phyloP scores from a whole-genome alignment of 2,113 vertebrate genomes.

The Ictalurus furcatus region DNA sequence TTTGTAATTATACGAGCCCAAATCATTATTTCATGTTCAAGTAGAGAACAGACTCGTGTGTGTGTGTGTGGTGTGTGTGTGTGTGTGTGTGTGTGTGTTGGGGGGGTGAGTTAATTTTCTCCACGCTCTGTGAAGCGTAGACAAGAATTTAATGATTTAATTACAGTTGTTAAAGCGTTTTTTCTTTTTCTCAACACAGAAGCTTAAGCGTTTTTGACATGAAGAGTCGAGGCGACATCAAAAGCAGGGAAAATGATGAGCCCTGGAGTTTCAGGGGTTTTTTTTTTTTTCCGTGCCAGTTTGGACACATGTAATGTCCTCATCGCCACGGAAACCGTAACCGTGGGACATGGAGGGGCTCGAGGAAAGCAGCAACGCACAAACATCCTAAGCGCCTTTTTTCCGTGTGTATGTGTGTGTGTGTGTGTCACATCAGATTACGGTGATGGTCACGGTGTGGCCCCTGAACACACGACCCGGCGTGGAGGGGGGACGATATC shows the following conservation, averaged over 20 bases:
- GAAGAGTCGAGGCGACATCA: conserved; percentile 94
- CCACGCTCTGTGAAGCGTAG: conserved; percentile 98
- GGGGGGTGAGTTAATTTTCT: conserved; percentile 98
- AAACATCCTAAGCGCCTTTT: conserved; percentile 98
- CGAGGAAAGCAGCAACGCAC: conserved; percentile 99
- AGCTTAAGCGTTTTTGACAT: conserved; percentile 99
- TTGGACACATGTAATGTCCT: conserved; percentile 87
- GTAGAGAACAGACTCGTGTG: conserved; percentile 84
- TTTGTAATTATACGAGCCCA: conserved; percentile 99
- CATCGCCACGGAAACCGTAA: conserved; percentile 95
- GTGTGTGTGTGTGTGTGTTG: conserved; percentile 63
- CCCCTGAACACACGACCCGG: conserved; percentile 73
- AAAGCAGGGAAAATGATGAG: conserved; percentile 97
- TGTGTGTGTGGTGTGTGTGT: conserved; percentile 12
- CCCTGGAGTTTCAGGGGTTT: conserved; percentile 77
- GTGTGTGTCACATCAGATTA: conserved; percentile 98
- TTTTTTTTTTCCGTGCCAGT: conserved; percentile 79
- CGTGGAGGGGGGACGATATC: conserved; percentile 81
- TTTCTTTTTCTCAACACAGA: conserved; percentile 80
- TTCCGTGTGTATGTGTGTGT: conserved; percentile 67
- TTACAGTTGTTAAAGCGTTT: conserved; percentile 99
- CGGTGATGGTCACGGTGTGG: conserved; percentile 98
- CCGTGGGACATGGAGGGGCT: conserved; percentile 93
- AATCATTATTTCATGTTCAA: conserved; percentile 99
- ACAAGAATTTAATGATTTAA: conserved; percentile 99